phyloP scores from a whole-genome alignment of 1,140 invertebrate species.

The Caerostris extrusa region DNA sequence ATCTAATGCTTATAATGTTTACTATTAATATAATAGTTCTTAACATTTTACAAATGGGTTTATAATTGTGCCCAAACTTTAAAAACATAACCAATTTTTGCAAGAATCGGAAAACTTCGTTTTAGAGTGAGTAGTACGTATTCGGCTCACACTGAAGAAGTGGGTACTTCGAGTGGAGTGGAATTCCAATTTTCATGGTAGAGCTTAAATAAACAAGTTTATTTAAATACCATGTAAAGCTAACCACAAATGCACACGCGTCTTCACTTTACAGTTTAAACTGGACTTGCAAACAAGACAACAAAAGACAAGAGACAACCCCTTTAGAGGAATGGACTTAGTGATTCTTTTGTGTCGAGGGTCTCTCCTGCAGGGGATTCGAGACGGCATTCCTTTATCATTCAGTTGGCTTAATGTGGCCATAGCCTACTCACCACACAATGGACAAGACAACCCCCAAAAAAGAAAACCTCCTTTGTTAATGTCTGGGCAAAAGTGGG shows the following conservation, averaged over 20 bases:
- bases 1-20: no score
- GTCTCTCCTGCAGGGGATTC: not conserved
- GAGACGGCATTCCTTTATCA: conserved; percentile 8
- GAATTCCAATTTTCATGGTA: no score
- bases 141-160: no score
- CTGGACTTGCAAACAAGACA: not conserved
- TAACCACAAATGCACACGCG: not conserved
- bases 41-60: no score
- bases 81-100: no score
- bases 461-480: not conserved
- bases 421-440: not conserved
- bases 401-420: conserved; percentile 1
- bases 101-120: no score
- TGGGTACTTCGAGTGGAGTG: no score
- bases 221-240: not conserved
- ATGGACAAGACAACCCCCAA: not conserved
- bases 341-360: not conserved
- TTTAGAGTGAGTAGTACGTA: no score
- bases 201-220: no score
- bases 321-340: not conserved
- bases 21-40: no score
- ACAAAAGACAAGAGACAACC: conserved; percentile 1
- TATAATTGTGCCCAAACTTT: no score
- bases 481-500: not conserved
- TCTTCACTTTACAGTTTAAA: not conserved